Percentiles rank a stretch among this genome's conserved stretches.
Evolutionary conservation across 1,140 invertebrate genomes (phyloP).

Genomic region (Acromyrmex charruanus): DNA sequence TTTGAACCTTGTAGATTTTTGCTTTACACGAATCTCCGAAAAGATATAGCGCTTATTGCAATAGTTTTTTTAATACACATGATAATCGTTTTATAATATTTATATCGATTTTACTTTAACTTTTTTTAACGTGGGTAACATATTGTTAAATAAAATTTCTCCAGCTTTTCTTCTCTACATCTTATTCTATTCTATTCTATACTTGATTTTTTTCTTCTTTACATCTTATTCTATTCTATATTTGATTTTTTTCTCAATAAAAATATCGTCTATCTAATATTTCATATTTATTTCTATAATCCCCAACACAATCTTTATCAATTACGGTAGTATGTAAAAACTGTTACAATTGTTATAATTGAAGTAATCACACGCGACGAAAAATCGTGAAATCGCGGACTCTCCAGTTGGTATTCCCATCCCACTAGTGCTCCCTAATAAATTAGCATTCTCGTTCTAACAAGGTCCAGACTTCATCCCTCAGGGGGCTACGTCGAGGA

Average conservation of each 20-base stretch:
- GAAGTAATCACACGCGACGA: constrained; percentile 26
- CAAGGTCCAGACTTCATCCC: constrained; percentile 85
- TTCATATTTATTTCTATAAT: background rate
- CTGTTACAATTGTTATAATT: constrained; percentile 24
- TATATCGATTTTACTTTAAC: constrained; percentile 9
- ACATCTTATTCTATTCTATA: background rate
- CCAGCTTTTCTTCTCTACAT: background rate
- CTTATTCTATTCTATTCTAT: too few relatives aligned
- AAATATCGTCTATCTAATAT: background rate
- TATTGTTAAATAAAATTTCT: background rate
- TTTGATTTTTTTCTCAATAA: background rate
- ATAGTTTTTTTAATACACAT: background rate
- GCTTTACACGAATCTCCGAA: background rate
- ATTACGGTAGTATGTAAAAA: background rate
- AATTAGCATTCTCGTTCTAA: constrained; percentile 87
- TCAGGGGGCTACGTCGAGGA: constrained; percentile 79
- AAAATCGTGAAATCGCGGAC: constrained; percentile 78
- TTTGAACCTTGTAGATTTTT: constrained; percentile 21
- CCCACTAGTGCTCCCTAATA: constrained; percentile 81
- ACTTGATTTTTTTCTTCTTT: background rate
- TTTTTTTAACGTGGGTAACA: background rate
- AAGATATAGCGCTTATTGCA: background rate
- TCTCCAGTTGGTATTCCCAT: constrained; percentile 63
- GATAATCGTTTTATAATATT: background rate
- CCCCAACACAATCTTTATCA: background rate